Base-by-base conservation (phyloP, 2,797 vertebrate genomes). In the Anolis apletophallus region DNA sequence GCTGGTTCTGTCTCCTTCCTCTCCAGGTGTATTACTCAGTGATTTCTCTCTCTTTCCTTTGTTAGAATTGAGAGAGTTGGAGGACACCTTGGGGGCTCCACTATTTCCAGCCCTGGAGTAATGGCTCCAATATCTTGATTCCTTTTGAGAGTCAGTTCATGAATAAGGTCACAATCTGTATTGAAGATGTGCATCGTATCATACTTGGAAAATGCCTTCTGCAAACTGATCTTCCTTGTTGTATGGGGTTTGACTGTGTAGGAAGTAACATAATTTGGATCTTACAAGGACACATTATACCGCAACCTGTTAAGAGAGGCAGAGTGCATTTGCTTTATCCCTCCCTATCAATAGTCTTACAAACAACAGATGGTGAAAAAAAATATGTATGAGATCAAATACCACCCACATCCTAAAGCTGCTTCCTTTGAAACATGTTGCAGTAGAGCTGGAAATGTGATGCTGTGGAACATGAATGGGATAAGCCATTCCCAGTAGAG, bases 311-410 rank as follows among this genome's bases (percentile, higher is more conserved):
- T 32, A 86, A 69, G n/a, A 26, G 1, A 55, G 59, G 17, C n/a
- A 59, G 54, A 80, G 69, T 78, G 68, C 52, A 46, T 68, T 77
- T 87, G 71, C 52, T 75, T 57, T 67, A 55, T 64, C 75, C 54
- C 32, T 68, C 46, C 40, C 32, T 83, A 84, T 57, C 50, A 68
- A 67, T 74, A 59, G 61, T 50, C 46, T 85, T 85, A 72, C 34
- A 80, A 84, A 80, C 14, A 75, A 87, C 85, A 89, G 77, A 85
- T 81, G 78, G 72, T 46, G 78, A 17, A 72, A 59, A 85, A 86
- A 78, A 50, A 13, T n/a, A n/a, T 40, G 52, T 76, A 59, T 64
- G 77, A 72, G 85, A 76, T 84, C 85, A 87, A 81, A 76, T 34
- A 40, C 36, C 88, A 75, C 71, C 77, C 81, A 83, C 88, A 80